Evolutionary conservation across 2,888 invertebrate species (phyloP).

Genomic region (Lymantria dispar): DNA sequence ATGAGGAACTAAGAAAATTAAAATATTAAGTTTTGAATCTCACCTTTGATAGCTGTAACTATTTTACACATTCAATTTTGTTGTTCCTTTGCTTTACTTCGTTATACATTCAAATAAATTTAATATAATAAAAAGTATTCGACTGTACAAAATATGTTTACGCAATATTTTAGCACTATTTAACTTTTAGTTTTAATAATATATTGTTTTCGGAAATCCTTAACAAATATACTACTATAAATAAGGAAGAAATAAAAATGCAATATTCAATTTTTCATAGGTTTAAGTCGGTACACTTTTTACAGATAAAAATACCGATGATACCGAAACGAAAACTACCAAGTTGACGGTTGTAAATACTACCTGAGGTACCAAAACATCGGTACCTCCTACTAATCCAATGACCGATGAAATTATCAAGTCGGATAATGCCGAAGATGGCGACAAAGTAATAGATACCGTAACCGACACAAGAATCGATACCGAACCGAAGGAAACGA

Average conservation of each 20-base stretch:
- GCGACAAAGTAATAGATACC: constrained; percentile 58
- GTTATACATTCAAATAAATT: neutral
- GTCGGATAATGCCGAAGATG: constrained; percentile 67
- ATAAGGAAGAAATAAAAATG: neutral
- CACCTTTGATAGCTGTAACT: no score
- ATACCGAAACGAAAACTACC: constrained; percentile 56
- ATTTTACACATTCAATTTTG: no score
- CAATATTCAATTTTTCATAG: neutral
- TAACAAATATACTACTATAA: neutral
- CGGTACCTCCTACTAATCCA: constrained; percentile 66
- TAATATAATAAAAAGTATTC: neutral
- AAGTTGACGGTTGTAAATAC: constrained; percentile 46
- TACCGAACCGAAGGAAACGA: constrained; percentile 70
- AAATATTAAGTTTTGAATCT: neutral
- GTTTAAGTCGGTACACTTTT: constrained; percentile 36
- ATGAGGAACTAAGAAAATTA: neutral
- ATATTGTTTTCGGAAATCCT: neutral
- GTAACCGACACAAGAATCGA: constrained; percentile 43
- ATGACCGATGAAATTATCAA: constrained; percentile 75
- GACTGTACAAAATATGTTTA: no score
- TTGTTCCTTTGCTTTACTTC: neutral
- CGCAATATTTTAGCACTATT: neutral
- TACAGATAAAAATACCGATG: constrained; percentile 74
- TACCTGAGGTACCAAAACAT: constrained; percentile 56
- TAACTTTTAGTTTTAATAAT: neutral